Evolutionary conservation across 2,797 vertebrate genomes (phyloP), one percentile per base, ranked within the genome.

Genomic region (Macroramphosus scolopax): DNA sequence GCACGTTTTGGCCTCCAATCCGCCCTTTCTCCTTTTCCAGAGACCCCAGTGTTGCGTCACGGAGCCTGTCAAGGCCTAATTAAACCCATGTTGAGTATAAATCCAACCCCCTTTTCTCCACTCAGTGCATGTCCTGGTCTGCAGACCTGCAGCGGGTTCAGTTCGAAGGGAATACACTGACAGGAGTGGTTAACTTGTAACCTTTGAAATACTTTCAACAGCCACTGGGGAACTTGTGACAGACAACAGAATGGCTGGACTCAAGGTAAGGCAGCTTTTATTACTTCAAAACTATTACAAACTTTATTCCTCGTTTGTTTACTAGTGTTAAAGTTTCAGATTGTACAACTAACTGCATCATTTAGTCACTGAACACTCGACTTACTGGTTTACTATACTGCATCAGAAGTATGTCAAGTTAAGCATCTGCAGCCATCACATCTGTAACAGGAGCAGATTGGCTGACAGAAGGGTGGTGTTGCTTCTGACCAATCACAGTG

Each of bases 51-150:
- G 51, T 80, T 80, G 75, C 87, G 80, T 91, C 85, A 91, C 63
- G 0, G 38, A 63, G 54, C 14, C 68, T 17, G 78, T 71, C 56
- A 54, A 76, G 40, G 12, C 71, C 84, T 91, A 90, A 92, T 94
- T 89, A 84, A 92, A 92, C 72, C 74, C 88, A 87, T 31, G 89
- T 89, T 78, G 87, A 78, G 67, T 35, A 80, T 73, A 89, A 77
- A 84, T 81, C 75, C 78, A 70, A 22, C 87, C 82, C 67, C 44
- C 49, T 50, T 47, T 38, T 60, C 35, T n/a, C 17, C 26, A 7
- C 61, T 51, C 47, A 16, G 60, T 42, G 24, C 37, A 50, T 48
- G 40, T 14, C 63, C 31, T 13, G 33, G 35, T 15, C 30, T n/a
- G 54, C 43, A 38, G 24, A 24, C 49, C 68, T 34, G 55, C 34